phyloP scores from a whole-genome alignment of 2,113 vertebrate genomes.

The Coptodon bakossiorum region DNA sequence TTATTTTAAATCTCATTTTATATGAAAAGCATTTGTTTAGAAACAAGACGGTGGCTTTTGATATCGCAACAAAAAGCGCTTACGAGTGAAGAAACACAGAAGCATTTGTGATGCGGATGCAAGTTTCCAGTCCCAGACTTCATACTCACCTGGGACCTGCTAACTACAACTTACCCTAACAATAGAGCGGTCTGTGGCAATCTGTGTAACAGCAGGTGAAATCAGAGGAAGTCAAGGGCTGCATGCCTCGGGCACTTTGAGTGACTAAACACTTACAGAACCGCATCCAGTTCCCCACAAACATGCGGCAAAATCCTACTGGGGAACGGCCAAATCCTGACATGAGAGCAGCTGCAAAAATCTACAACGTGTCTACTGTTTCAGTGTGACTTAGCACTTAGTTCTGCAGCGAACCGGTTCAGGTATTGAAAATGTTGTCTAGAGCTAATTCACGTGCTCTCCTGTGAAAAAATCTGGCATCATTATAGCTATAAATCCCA shows the following conservation, averaged over 20 bases:
- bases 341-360: not conserved
- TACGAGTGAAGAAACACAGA: constrained; percentile 59
- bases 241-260: constrained; percentile 2
- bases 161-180: constrained; percentile 76
- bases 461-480: not conserved
- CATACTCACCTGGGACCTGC: constrained; percentile 66
- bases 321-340: not conserved
- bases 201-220: constrained; percentile 68
- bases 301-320: not conserved
- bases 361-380: not conserved
- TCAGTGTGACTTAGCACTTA: not conserved
- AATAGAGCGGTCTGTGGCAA: constrained; percentile 72
- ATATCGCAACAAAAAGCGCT: constrained; percentile 60
- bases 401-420: not conserved
- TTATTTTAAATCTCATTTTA: not conserved
- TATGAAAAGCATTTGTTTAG: not conserved
- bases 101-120: constrained; percentile 56
- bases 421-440: not conserved
- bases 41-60: constrained; percentile 64
- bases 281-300: not conserved
- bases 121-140: constrained; percentile 13
- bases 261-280: constrained; percentile 3
- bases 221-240: constrained; percentile 60
- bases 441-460: not conserved
- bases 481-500: not conserved